Conservation (phyloP, 2,797 vertebrate genomes). For the Amblyopsis hoosieri region DNA sequence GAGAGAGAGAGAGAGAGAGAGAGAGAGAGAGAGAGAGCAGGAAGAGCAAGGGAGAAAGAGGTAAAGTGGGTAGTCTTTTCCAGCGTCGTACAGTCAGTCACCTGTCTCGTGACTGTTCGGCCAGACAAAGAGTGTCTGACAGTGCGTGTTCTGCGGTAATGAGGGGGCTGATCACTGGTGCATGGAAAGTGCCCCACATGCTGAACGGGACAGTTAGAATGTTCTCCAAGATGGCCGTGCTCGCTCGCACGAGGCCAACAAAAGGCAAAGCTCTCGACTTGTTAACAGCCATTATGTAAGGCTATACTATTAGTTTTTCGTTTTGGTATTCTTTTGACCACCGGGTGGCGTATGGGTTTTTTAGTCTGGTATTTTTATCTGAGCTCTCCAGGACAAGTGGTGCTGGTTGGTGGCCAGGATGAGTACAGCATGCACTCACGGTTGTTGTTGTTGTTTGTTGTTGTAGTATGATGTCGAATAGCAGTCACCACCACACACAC, state of each 20-base stretch:
- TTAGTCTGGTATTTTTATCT: no score
- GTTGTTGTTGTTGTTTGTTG: no score
- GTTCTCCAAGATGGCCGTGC: constrained; percentile 74
- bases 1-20: constrained; percentile 3
- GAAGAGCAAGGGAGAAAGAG: constrained; percentile 7
- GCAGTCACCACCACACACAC: no score
- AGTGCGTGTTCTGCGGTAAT: constrained; percentile 67
- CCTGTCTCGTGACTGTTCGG: constrained; percentile 73
- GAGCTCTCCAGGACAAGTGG: no score
- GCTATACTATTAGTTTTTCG: no score
- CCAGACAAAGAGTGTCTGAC: constrained; percentile 66
- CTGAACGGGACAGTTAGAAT: constrained; percentile 62
- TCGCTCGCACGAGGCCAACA: background rate
- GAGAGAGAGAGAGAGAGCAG: constrained; percentile 45
- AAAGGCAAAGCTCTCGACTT: constrained; percentile 15
- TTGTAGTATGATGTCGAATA: no score
- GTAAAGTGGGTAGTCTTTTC: constrained; percentile 64
- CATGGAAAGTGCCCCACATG: constrained; percentile 40
- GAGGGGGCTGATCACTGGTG: constrained; percentile 54
- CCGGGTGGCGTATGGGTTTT: no score
- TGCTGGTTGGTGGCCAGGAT: no score
- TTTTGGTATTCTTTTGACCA: no score
- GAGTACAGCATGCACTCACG: no score
- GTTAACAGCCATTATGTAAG: no score
- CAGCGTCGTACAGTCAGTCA: constrained; percentile 71